These are phyloP conservation scores for Oncorhynchus gorbuscha DNA, from an alignment of 2,113 vertebrate species.

Conservation along the genomic window DNA sequence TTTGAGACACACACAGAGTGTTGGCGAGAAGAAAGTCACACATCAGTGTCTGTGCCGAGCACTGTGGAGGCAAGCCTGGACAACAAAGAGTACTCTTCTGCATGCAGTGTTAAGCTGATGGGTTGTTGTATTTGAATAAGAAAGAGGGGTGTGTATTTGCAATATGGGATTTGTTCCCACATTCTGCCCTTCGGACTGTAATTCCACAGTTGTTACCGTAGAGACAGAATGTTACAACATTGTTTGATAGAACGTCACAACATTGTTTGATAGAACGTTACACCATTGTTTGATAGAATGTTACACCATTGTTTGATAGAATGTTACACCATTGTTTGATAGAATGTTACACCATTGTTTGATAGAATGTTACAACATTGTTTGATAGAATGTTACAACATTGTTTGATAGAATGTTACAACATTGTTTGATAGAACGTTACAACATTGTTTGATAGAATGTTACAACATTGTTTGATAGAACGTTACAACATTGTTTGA, in stretches of 20 bases:
- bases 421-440: background rate
- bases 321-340: background rate
- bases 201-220: background rate
- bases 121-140: conserved; percentile 66
- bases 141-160: conserved; percentile 53
- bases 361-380: background rate
- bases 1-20: background rate
- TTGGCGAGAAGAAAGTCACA: conserved; percentile 52
- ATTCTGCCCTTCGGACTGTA: conserved; percentile 32
- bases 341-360: too few species aligned
- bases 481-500: background rate
- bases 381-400: too few species aligned
- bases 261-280: background rate
- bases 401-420: background rate
- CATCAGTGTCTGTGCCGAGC: conserved; percentile 64
- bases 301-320: background rate
- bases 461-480: background rate
- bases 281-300: background rate
- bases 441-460: background rate
- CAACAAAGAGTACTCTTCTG: conserved; percentile 62
- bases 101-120: conserved; percentile 63
- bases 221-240: background rate
- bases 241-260: too few species aligned
- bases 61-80: conserved; percentile 47
- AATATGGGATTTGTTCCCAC: conserved; percentile 49